Base-by-base conservation (phyloP, 2,797 vertebrate species). In the Chaenodraco wilsoni region DNA sequence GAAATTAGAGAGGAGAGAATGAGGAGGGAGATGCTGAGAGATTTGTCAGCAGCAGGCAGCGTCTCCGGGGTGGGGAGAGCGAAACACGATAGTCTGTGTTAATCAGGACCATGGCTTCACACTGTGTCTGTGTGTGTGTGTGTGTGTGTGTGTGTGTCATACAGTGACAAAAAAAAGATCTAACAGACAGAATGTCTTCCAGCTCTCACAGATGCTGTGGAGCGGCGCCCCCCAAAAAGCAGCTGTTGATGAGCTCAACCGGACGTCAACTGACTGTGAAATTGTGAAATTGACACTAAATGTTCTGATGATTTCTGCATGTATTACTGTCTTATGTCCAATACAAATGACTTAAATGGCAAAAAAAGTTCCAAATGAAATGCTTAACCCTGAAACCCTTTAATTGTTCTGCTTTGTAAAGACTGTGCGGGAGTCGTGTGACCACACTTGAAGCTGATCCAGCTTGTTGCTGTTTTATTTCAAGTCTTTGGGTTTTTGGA, bases 61-160 rank as follows among this genome's bases (percentile, higher is more conserved):
- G n/a, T 75, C 64, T 84, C 68, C 14, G 54, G 52, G 76, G 73
- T 23, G 70, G 72, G 63, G 40, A 63, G 50, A 51, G 60, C 2
- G 65, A 84, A 88, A 87, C 57, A 40, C 16, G 79, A 89, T 72
- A 72, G 75, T 48, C 57, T 68, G 68, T 49, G 68, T 61, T 78
- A 74, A 83, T 76, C 77, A 59, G 74, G 70, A 59, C 62, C 19
- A 15, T 49, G 27, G 61, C 70, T 57, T 66, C 45, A 54, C 71
- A 60, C 6, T 49, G 61, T 31, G 58, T 51, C 43, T 13, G 46
- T 6, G 27, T 45, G 37, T 48, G 52, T 45, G 55, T 37, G 54
- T 27, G 57, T 27, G 57, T 45, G 55, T 37, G 54, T 27, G 37
- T 48, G 62, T 45, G 55, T 50, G 68, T 6, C 11, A 48, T 50